Base-by-base conservation (phyloP, 2,797 vertebrate species). In the Scleropages formosus region DNA sequence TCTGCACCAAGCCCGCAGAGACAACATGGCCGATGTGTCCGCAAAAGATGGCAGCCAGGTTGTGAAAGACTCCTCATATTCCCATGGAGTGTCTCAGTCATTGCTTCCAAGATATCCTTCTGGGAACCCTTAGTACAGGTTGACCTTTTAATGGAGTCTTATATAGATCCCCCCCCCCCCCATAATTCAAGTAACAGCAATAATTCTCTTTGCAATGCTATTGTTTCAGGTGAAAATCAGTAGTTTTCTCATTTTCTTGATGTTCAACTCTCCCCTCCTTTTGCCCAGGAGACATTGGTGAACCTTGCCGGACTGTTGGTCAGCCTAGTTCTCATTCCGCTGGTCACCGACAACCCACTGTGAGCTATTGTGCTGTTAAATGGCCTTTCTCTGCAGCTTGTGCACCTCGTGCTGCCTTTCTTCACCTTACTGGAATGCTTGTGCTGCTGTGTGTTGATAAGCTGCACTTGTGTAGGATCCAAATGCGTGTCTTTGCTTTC, bases 1-100 rank as follows among this genome's bases (percentile, higher is more conserved):
- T 0, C 87, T 96, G 75, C 96, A 98, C 83, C 96, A 98, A 85
- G 95, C 96, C 73, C 92, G 94, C 26, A 90, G 95, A 78, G 95
- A 96, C 91, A 98, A 98, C 89, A 94, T 96, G 96, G 96, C 95
- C 0, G 96, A 98, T n/a, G 94, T 98, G 62, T 94, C 95, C 0
- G 96, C 95, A 77, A 98, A 98, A 88, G 96, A 97, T 1, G 91
- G 95, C 71, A 98, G 96, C 84, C 96, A 97, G 94, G 95, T 96
- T 13, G 73, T 82, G 61, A 22, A 15, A 51, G 51, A 20, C 67
- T 27, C 44, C 22, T 22, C 24, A 68, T 44, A 47, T 18, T 18
- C 27, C 61, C 20, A 0, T 60, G 7, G 46, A 26, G 1, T 46
- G 0, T 58, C 20, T 3, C 53, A 22, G 65, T 10, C 1, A 20